A percentile compares a stretch with the other conserved stretches of the same genome.
Conservation (phyloP, 2,113 vertebrate genomes). For the Festucalex cinctus region DNA sequence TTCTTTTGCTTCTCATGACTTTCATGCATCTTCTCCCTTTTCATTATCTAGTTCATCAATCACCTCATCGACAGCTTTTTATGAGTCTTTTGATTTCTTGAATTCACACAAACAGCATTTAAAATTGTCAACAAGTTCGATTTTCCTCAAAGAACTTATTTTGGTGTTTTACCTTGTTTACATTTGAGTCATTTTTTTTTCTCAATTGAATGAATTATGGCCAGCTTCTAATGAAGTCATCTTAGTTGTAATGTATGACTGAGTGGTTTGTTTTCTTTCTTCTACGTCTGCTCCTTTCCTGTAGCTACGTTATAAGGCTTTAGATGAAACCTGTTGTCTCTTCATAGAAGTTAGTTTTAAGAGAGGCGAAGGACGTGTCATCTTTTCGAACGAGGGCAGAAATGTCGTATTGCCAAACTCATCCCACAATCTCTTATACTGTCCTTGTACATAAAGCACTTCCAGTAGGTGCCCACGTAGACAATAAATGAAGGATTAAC, state of each 20-base stretch:
- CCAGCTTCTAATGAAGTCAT: conserved; percentile 6
- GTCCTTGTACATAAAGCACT: conserved; percentile 60
- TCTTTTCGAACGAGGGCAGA: conserved; percentile 35
- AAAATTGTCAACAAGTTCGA: neutral
- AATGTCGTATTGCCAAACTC: conserved; percentile 60
- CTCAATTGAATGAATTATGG: neutral
- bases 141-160: neutral
- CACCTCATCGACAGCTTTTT: conserved; percentile 16
- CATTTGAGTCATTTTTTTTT: conserved; percentile 21
- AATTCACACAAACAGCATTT: neutral
- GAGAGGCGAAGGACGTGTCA: conserved; percentile 21
- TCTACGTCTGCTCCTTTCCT: conserved; percentile 1
- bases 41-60: conserved; percentile 48
- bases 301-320: conserved; percentile 13
- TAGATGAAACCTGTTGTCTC: conserved; percentile 4
- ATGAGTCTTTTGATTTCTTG: neutral
- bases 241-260: conserved; percentile 10
- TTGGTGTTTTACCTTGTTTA: conserved; percentile 45
- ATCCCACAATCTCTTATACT: conserved; percentile 25
- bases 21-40: conserved; percentile 28
- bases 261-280: conserved; percentile 6
- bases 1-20: conserved; percentile 26
- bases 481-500: conserved; percentile 58
- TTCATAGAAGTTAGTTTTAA: conserved; percentile 17
- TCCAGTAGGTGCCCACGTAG: conserved; percentile 49